phyloP scores from a whole-genome alignment of 2,113 vertebrate species.

The Pachycephala philippinensis region DNA sequence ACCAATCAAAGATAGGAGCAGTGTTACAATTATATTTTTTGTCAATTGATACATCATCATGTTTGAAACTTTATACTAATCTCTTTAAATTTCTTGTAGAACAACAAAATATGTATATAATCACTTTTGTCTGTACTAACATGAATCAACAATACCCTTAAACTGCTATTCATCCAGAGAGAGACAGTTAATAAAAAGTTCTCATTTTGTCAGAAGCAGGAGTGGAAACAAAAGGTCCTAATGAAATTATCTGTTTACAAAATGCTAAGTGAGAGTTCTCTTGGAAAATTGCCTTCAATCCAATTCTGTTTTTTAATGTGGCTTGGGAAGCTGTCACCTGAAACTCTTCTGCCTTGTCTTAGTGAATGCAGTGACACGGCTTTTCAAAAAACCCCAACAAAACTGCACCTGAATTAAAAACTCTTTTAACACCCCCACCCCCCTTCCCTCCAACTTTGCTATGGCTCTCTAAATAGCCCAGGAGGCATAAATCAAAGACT shows the following conservation, averaged over 20 bases:
- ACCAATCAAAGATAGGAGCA: not conserved
- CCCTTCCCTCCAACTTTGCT: conserved; percentile 6
- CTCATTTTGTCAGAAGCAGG: conserved; percentile 36
- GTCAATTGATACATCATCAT: not conserved
- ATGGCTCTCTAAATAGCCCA: conserved; percentile 56
- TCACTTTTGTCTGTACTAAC: conserved; percentile 24
- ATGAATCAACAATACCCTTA: conserved; percentile 28
- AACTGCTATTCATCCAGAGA: conserved; percentile 54
- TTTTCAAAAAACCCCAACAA: not conserved
- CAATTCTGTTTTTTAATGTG: conserved; percentile 51
- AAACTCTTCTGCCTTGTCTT: not conserved
- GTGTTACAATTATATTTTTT: not conserved
- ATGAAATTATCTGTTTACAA: conserved; percentile 70
- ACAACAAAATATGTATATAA: not conserved
- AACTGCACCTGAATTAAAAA: not conserved
- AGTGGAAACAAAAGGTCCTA: conserved; percentile 63
- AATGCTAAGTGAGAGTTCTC: conserved; percentile 51
- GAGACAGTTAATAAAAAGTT: conserved; percentile 58
- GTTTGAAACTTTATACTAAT: not conserved
- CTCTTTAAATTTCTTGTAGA: not conserved
- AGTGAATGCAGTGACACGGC: not conserved
- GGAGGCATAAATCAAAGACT: conserved; percentile 74
- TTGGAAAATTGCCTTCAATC: conserved; percentile 50
- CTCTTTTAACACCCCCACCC: not conserved
- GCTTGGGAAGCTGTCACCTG: conserved; percentile 32